Conservation (phyloP, 2,113 vertebrate species). For the Rousettus leschenaultii region DNA sequence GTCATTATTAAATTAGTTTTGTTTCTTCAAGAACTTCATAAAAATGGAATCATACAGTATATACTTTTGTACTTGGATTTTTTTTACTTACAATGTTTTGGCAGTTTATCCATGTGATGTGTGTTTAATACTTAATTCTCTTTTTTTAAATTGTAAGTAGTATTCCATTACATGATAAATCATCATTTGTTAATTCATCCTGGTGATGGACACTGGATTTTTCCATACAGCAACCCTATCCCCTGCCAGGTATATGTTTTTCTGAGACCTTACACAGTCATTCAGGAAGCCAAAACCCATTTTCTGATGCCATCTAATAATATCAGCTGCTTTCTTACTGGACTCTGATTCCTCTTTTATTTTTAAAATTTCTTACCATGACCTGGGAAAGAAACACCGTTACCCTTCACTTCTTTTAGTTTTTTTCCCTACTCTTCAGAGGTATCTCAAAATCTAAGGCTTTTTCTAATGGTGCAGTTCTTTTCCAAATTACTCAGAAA, state of each 20-base stretch:
- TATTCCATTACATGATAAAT: background rate
- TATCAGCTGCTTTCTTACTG: background rate
- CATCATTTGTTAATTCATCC: background rate
- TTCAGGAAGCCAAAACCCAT: background rate
- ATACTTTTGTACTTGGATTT: background rate
- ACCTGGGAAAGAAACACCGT: background rate
- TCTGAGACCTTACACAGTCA: background rate
- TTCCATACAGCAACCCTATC: background rate
- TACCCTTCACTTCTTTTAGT: background rate
- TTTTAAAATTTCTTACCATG: background rate
- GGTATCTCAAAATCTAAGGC: background rate
- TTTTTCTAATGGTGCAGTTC: background rate
- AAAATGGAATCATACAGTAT: background rate
- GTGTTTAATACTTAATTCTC: background rate
- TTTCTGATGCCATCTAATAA: background rate
- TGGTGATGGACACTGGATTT: background rate
- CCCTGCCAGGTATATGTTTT: background rate
- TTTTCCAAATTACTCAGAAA: background rate
- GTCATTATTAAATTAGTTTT: background rate
- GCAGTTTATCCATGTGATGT: background rate
- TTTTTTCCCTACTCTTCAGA: background rate
- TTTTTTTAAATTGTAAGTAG: background rate
- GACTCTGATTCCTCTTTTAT: background rate
- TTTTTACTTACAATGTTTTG: background rate
- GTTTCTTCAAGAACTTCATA: background rate